These are phyloP conservation scores for Drosophila paulistorum DNA, from an alignment of 1,140 invertebrate genomes.

Conservation along the genomic window DNA sequence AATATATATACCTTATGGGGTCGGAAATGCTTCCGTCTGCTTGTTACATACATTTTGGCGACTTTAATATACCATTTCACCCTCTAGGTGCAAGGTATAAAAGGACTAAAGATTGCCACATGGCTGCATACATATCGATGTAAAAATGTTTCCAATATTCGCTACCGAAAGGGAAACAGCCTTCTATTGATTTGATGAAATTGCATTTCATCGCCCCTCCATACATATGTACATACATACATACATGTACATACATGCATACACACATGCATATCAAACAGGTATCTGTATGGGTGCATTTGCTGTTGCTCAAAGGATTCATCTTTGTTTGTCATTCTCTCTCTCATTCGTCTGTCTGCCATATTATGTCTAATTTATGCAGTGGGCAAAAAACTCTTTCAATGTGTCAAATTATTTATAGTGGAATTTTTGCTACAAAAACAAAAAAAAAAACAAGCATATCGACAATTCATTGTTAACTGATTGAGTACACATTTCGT, in stretches of 20 bases:
- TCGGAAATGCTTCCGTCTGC: too few relatives aligned
- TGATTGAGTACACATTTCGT: conserved; percentile 35
- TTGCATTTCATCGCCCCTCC: too few relatives aligned
- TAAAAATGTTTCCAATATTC: too few relatives aligned
- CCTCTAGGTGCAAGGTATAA: too few relatives aligned
- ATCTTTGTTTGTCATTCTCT: not conserved
- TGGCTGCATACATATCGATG: too few relatives aligned
- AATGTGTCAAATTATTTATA: conserved; percentile 70
- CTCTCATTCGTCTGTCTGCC: conserved; percentile 27
- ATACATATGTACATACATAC: conserved; percentile 17
- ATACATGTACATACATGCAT: conserved; percentile 23
- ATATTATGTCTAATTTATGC: conserved; percentile 66
- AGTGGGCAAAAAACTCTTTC: conserved; percentile 23
- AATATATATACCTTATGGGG: too few relatives aligned
- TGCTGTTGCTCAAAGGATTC: not conserved
- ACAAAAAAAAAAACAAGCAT: conserved; percentile 4
- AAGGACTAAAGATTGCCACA: not conserved
- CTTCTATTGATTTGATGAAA: too few relatives aligned
- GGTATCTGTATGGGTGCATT: not conserved
- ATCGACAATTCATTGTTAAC: conserved; percentile 60
- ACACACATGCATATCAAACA: conserved; percentile 51
- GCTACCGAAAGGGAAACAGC: too few relatives aligned
- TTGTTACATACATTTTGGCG: too few relatives aligned
- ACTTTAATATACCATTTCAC: too few relatives aligned
- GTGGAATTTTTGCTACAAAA: conserved; percentile 64